A percentile compares a stretch with the other conserved stretches of the same genome.
Conservation (phyloP, 2,797 vertebrate genomes). For the Spinibarbus caldwelli region DNA sequence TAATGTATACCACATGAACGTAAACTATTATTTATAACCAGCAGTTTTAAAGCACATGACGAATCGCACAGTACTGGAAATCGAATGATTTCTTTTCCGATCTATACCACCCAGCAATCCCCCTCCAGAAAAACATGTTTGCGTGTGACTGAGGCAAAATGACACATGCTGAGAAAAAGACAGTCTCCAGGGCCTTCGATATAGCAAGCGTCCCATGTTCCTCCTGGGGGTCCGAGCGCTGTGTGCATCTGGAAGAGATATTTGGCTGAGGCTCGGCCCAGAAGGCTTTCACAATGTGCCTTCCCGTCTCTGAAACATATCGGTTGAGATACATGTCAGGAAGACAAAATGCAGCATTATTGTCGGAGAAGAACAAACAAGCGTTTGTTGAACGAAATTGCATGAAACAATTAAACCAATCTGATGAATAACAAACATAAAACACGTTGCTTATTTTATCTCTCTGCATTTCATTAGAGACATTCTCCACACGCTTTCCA, state of each 20-base stretch:
- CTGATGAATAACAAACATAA: neutral
- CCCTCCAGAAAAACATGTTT: too few relatives aligned
- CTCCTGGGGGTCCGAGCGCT: too few relatives aligned
- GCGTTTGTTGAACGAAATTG: neutral
- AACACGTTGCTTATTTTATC: neutral
- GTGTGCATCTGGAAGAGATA: too few relatives aligned
- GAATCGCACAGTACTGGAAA: conserved; percentile 56
- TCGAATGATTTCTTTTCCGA: too few relatives aligned
- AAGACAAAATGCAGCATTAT: conserved; percentile 3
- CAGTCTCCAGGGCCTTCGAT: too few relatives aligned
- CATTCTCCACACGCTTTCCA: neutral
- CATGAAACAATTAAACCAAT: neutral
- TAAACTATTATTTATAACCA: conserved; percentile 68
- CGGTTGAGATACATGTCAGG: conserved; percentile 12
- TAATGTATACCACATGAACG: conserved; percentile 78
- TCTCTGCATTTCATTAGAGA: neutral
- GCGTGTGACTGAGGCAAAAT: too few relatives aligned
- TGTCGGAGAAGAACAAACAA: neutral
- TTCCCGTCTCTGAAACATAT: conserved; percentile 38
- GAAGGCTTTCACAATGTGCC: conserved; percentile 47
- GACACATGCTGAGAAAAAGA: too few relatives aligned
- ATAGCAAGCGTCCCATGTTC: too few relatives aligned
- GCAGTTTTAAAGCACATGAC: conserved; percentile 37
- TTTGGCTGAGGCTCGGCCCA: conserved; percentile 42
- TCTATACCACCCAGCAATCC: too few relatives aligned